Evolutionary conservation across 2,797 vertebrate species (phyloP), one percentile per base, ranked within the genome.

Genomic region (Sternarchorhynchus goeldii): DNA sequence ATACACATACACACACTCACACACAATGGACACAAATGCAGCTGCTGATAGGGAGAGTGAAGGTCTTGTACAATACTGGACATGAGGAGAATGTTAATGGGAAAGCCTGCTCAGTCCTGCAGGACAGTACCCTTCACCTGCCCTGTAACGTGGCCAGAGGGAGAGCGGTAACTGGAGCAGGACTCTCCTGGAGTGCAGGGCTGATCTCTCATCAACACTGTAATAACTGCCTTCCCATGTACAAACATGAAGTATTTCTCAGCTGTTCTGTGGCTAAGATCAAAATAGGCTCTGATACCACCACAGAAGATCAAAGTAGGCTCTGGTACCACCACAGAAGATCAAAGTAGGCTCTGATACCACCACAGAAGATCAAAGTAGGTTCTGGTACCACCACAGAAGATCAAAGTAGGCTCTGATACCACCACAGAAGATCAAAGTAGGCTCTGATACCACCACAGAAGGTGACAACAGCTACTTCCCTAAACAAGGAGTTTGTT

Each of bases 81-180:
- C 89, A 91, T 90, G 91, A 92, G 88, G 87, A 85, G 90, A 93
- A 93, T 93, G 89, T 91, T 91, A 93, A 93, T 92, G 86, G 86
- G 82, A 86, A 88, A 36, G 57, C 50, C 71, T 85, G 70, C 85
- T 83, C 86, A 89, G 85, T 89, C 88, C 90, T 90, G 88, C 87
- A 75, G 82, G 82, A 76, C 87, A 82, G 73, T 84, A 84, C 86
- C 82, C 87, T 88, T 88, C 84, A 79, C 82, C 85, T 85, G 62
- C 75, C 50, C 21, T 58, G 80, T 69, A 74, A 75, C 67, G 65
- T 55, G 62, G 76, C 68, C 68, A 81, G 72, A 86, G 82, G 84
- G 83, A 84, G 80, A 80, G 80, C 81, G 82, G 82, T 88, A 87
- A 90, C 87, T 89, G 87, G 58, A 86, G 80, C 87, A 87, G 82